Evolutionary conservation across 2,113 vertebrate genomes (phyloP), one percentile per base, ranked within the genome.

Genomic region (Trematocara stigmaticum): DNA sequence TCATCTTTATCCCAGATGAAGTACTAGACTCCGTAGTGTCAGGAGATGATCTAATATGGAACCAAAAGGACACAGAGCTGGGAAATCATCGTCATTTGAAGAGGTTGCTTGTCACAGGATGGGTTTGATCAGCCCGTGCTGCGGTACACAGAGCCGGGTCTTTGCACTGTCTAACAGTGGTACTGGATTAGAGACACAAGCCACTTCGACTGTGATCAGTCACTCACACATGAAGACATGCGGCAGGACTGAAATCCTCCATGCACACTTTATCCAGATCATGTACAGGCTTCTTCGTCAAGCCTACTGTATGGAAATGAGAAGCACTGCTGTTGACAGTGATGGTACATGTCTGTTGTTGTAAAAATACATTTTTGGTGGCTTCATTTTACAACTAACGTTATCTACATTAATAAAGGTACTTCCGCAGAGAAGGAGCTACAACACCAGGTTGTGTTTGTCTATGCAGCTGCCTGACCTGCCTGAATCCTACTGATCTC

Each of bases 141-240:
- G 82, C 29, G 13, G 88, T 92, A 94, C 94, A 92, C 89, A 95
- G 93, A 95, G 94, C 94, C 20, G 89, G 93, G 91, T 94, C 93
- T 95, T 94, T 94, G 93, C 93, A 61, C 94, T 91, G 90, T 94
- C 94, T 91, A 90, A 96, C 95, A 95, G 93, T 94, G 93, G 93
- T 94, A 94, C 93, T 31, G 92, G 95, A 96, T 96, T 96, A 95
- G 91, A 95, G 85, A 85, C 95, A 95, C 93, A 92, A 95, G 93
- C 93, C 93, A 95, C 93, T 94, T 94, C 92, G 5, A 45, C 93
- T 94, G 93, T 90, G 94, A 94, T 94, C 95, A 93, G 94, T 96
- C 94, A 95, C 86, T 95, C 94, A 95, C 87, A 79, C 78, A 26
- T 2, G 49, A 79, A 87, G 94, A 93, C 93, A 89, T 4, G 26